These are phyloP conservation scores for Pachyrhynchus sulphureomaculatus DNA, from an alignment of 1,140 invertebrate genomes.

Conservation along the genomic window DNA sequence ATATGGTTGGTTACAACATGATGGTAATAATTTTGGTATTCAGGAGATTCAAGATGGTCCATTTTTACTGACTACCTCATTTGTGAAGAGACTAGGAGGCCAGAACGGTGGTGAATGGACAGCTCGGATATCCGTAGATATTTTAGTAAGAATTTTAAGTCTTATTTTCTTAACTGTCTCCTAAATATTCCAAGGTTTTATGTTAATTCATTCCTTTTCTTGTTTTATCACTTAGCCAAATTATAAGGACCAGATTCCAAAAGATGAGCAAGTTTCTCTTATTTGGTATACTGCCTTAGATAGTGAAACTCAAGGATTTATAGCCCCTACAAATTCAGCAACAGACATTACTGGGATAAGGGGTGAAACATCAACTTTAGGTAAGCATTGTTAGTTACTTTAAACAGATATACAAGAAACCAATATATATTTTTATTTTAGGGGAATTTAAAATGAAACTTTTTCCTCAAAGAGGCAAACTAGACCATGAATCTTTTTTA, in stretches of 20 bases:
- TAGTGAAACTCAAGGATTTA: constrained; percentile 63
- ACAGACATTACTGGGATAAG: constrained; percentile 66
- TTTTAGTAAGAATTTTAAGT: constrained; percentile 55
- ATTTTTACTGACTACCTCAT: constrained; percentile 79
- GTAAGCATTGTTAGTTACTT: constrained; percentile 42
- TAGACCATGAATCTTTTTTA: constrained; percentile 73
- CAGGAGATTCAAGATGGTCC: constrained; percentile 86
- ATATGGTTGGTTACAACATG: constrained; percentile 89
- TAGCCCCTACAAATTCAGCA: constrained; percentile 59
- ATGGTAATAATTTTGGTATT: constrained; percentile 88
- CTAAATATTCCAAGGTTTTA: background rate
- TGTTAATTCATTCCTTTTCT: too few relatives aligned
- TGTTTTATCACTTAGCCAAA: too few relatives aligned
- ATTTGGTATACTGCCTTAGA: constrained; percentile 79
- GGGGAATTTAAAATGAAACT: constrained; percentile 21
- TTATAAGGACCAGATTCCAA: constrained; percentile 40
- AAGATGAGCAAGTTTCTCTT: constrained; percentile 63
- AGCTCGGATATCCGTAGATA: constrained; percentile 72
- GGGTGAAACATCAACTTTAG: constrained; percentile 76
- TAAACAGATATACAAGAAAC: background rate
- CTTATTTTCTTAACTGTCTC: background rate
- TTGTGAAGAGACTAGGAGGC: constrained; percentile 81
- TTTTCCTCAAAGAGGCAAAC: constrained; percentile 51
- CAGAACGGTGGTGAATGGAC: constrained; percentile 91
- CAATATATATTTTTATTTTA: background rate